phyloP scores from a whole-genome alignment of 1,140 invertebrate species.

The Scylla paramamosain region DNA sequence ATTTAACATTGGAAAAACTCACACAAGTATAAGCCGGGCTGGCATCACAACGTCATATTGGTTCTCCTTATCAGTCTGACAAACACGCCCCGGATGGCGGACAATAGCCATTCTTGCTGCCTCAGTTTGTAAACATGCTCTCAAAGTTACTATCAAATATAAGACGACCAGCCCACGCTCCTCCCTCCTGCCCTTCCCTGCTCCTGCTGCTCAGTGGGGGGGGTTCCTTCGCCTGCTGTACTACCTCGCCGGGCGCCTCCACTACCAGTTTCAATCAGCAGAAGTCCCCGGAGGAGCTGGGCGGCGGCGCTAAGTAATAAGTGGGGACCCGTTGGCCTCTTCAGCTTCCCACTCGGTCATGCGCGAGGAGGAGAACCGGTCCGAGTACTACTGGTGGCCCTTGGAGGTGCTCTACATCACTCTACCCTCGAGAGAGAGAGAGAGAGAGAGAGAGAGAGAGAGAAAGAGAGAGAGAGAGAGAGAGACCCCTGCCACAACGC shows the following conservation, averaged over 20 bases:
- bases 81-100: neutral
- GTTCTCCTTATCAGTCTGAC: neutral
- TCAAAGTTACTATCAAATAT: neutral
- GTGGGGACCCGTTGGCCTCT: neutral
- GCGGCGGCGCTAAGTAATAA: constrained; percentile 27
- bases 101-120: neutral
- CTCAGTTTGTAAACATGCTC: neutral
- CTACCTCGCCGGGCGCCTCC: neutral
- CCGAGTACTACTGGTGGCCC: neutral
- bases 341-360: neutral
- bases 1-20: neutral
- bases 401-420: neutral
- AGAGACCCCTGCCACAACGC: too few species aligned
- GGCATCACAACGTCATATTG: neutral
- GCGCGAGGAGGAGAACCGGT: neutral
- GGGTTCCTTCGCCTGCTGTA: too few species aligned
- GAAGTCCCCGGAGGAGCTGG: constrained; percentile 48
- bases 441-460: too few species aligned
- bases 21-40: neutral
- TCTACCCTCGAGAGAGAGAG: too few species aligned
- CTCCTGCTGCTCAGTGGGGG: neutral
- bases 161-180: neutral
- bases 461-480: too few species aligned
- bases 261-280: constrained; percentile 56
- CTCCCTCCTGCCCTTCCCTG: neutral